Conservation (phyloP, 2,113 vertebrate genomes). For the Pipra filicauda region DNA sequence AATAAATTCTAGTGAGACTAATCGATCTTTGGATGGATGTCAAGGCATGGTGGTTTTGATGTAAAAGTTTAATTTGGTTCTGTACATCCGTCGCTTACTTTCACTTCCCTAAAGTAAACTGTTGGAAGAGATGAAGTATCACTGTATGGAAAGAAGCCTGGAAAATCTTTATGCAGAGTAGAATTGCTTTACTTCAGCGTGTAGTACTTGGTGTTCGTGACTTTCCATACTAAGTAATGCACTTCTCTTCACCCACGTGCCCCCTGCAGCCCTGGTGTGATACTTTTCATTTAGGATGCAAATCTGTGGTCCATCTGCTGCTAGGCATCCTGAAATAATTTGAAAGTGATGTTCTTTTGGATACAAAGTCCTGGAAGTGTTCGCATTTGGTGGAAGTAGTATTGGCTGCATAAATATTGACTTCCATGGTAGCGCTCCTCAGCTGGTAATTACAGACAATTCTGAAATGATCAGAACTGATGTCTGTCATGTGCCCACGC, state of each 20-base stretch:
- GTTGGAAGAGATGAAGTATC: neutral
- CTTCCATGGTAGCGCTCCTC: fast-evolving
- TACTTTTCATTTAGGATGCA: neutral
- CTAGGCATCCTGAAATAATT: neutral
- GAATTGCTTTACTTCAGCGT: neutral
- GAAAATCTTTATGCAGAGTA: neutral
- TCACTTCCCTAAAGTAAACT: neutral
- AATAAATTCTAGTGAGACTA: neutral
- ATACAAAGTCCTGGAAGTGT: neutral
- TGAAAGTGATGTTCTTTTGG: neutral
- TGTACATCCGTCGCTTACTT: neutral
- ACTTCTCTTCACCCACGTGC: neutral
- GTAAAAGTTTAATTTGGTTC: constrained; percentile 5
- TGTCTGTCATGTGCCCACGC: fast-evolving
- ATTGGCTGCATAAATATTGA: neutral
- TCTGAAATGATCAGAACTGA: neutral
- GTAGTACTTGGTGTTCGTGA: neutral
- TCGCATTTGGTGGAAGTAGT: neutral
- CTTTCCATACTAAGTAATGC: neutral
- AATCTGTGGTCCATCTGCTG: neutral
- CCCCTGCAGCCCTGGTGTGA: neutral
- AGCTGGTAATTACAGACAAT: neutral
- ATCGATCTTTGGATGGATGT: neutral
- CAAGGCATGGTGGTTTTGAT: neutral
- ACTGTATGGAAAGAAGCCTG: neutral